Conservation (phyloP, 2,113 vertebrate species). For the Microcebus griseorufus region DNA sequence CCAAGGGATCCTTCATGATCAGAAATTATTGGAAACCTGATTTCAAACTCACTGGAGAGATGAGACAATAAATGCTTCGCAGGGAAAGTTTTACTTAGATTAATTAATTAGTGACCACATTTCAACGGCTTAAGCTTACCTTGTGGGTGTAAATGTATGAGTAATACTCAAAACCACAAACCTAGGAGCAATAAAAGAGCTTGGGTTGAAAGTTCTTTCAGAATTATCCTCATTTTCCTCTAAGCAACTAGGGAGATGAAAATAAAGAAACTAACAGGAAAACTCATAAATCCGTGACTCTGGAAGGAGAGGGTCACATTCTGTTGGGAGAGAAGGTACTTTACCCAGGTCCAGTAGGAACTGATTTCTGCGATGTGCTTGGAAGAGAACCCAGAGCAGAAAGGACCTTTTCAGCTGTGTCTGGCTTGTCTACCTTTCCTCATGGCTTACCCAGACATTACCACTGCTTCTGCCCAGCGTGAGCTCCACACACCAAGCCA, state of each 20-base stretch:
- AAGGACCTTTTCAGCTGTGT: conserved; percentile 8
- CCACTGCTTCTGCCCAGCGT: not conserved
- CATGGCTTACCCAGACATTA: not conserved
- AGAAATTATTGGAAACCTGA: conserved; percentile 62
- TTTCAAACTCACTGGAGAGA: conserved; percentile 63
- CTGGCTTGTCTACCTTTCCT: not conserved
- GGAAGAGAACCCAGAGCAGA: not conserved
- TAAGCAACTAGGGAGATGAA: conserved; percentile 62
- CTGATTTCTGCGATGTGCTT: conserved; percentile 31
- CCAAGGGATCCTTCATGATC: conserved; percentile 41
- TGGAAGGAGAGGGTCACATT: conserved; percentile 55
- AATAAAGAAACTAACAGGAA: conserved; percentile 73
- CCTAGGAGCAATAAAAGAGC: conserved; percentile 53
- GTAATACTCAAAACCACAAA: conserved; percentile 73
- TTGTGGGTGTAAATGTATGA: conserved; percentile 58
- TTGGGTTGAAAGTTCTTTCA: conserved; percentile 53
- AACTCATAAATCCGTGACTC: conserved; percentile 64
- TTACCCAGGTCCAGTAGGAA: conserved; percentile 3
- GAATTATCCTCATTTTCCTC: conserved; percentile 75
- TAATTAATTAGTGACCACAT: conserved; percentile 68
- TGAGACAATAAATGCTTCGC: conserved; percentile 44
- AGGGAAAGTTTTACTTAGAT: conserved; percentile 62
- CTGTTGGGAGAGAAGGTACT: not conserved
- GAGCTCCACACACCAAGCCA: not conserved
- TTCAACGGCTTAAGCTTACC: conserved; percentile 65